Base-by-base conservation (phyloP, 2,113 vertebrate genomes). In the Leucopsar rothschildi region DNA sequence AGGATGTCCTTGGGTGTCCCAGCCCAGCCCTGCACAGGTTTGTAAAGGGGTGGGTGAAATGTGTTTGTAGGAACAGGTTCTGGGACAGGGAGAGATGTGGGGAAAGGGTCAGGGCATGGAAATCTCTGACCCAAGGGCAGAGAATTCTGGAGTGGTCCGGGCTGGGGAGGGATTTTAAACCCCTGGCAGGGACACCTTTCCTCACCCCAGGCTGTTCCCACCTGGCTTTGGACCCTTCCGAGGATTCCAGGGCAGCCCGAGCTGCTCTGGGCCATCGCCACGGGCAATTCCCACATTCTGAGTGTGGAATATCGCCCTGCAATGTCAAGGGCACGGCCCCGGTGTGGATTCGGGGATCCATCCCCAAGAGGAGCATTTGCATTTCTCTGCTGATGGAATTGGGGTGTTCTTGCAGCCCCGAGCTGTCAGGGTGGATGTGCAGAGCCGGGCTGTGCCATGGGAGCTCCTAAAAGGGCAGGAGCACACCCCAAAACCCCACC, bases 361-460 rank as follows among this genome's bases (percentile, higher is more conserved):
- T 4, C 45, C 12, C 45, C 40, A 47, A 20, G 20, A 19, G 12
- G 39, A 45, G 37, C 11, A 3, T 8, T 44, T 16, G 5, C 13
- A 49, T 29, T 24, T 42, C 73, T 45, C 40, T 42, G 20, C 55
- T 4, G 2, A 22, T 2, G 52, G 39, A 63, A 31, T 19, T 8
- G 1, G 20, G 0, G 2, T 1, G 16, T 5, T 60, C 23, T 14
- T 9, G 44, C 39, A 55, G 53, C 8, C 49, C 17, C 3, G 27
- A 66, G 33, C 8, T 50, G 33, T 4, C 69, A 2, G 0, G 5
- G 12, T 1, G n/a, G 57, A 4, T 0, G 3, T 0, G 12, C 53
- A 87, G 20, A 57, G n/a, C 17, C 11, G 16, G 35, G 24, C 52
- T 50, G 50, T 52, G 27, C 50, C 40, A 2, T 0, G 9, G 3